phyloP scores from a whole-genome alignment of 2,113 vertebrate genomes.

The Arvicanthis niloticus region DNA sequence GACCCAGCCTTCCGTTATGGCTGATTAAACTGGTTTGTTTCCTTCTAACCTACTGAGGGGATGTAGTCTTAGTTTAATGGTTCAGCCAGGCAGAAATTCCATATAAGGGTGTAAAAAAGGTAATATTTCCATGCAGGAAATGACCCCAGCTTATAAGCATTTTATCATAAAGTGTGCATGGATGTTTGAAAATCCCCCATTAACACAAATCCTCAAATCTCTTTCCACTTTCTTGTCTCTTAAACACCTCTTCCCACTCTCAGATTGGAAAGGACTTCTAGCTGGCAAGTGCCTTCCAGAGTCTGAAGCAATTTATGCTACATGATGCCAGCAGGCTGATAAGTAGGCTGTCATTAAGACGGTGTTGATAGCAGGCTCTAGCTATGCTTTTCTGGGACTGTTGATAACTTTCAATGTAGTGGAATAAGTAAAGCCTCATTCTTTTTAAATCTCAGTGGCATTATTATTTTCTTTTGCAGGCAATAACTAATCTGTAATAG shows the following conservation, averaged over 20 bases:
- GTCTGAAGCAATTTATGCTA: constrained; percentile 77
- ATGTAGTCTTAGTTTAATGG: constrained; percentile 75
- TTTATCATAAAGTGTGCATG: constrained; percentile 84
- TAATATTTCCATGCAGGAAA: constrained; percentile 81
- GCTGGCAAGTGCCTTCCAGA: constrained; percentile 73
- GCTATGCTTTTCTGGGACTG: constrained; percentile 69
- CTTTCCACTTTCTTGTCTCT: constrained; percentile 70
- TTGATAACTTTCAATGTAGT: constrained; percentile 76
- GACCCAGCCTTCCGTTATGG: constrained; percentile 81
- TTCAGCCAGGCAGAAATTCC: constrained; percentile 76
- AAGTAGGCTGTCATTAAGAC: constrained; percentile 73
- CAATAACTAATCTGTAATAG: constrained; percentile 20
- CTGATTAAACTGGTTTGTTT: constrained; percentile 81
- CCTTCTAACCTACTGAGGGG: constrained; percentile 83
- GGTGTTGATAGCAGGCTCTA: constrained; percentile 81
- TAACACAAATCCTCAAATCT: constrained; percentile 74
- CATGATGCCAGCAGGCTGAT: constrained; percentile 85
- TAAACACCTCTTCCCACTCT: constrained; percentile 77
- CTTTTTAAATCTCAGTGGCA: not conserved
- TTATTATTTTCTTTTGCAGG: constrained; percentile 15
- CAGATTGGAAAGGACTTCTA: constrained; percentile 75
- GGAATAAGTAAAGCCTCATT: not conserved
- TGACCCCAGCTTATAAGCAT: constrained; percentile 85
- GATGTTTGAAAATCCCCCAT: constrained; percentile 82
- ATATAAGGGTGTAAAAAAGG: constrained; percentile 84